Evolutionary conservation across 2,888 invertebrate species (phyloP).

Genomic region (Cephalotes varians): DNA sequence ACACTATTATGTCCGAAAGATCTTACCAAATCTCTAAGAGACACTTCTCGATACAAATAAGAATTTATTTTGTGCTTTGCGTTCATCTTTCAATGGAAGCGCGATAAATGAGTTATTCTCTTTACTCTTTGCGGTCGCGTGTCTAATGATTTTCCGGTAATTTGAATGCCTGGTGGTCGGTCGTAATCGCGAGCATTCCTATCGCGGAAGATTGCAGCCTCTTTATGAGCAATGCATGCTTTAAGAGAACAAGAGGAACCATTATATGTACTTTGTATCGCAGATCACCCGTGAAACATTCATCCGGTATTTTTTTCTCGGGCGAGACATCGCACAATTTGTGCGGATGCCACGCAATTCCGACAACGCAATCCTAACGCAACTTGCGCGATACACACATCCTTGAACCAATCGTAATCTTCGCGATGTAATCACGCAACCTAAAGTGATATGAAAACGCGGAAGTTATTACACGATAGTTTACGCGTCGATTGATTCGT

Average conservation of each 20-base stretch:
- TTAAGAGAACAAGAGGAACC: not conserved
- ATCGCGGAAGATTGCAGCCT: constrained; percentile 25
- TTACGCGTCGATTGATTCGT: not conserved
- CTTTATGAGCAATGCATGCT: too few relatives aligned
- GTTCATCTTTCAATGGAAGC: not conserved
- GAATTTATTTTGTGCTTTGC: not conserved
- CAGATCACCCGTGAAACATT: not conserved
- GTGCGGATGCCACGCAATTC: not conserved
- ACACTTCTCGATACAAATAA: not conserved
- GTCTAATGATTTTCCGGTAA: constrained; percentile 24
- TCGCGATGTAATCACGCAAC: not conserved
- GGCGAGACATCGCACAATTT: not conserved
- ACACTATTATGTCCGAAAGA: not conserved
- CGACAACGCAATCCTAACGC: not conserved
- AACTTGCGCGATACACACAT: not conserved
- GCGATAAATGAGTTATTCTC: not conserved
- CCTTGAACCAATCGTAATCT: not conserved
- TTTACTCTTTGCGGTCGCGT: not conserved
- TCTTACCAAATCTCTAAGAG: not conserved
- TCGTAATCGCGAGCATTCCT: constrained; percentile 2
- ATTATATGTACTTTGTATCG: not conserved
- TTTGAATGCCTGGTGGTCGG: constrained; percentile 21
- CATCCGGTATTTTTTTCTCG: not conserved
- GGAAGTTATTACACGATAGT: not conserved
- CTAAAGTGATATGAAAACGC: not conserved